A percentile compares a stretch with the other conserved stretches of the same genome.
Evolutionary conservation across 2,888 invertebrate genomes (phyloP).

Genomic region (Parnassius orleans): DNA sequence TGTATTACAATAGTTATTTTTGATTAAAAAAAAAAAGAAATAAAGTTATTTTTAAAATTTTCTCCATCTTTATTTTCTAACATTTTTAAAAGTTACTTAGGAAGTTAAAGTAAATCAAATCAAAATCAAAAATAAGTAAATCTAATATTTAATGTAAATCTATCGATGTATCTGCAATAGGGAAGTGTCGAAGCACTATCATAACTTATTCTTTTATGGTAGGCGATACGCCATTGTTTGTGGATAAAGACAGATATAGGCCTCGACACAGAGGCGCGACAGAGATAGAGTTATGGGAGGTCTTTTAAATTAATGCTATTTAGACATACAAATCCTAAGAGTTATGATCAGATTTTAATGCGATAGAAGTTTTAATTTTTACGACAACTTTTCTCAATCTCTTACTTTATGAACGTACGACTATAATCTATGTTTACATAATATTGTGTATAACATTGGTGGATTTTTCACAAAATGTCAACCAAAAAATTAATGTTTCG

Average conservation of each 20-base stretch:
- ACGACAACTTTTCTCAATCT: slow-evolving; percentile 12
- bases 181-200: slow-evolving; percentile 49
- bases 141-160: slow-evolving; percentile 28
- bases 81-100: too few species aligned
- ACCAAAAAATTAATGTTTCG: too few species aligned
- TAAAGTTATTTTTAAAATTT: too few species aligned
- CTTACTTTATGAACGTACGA: slow-evolving; percentile 5
- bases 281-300: slow-evolving; percentile 42
- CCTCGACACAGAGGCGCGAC: slow-evolving; percentile 37
- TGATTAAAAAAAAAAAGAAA: too few species aligned
- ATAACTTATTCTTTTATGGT: slow-evolving; percentile 62
- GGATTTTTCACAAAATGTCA: too few species aligned
- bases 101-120: too few species aligned
- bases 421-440: too few species aligned
- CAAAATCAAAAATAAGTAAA: slow-evolving; percentile 29
- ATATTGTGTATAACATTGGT: too few species aligned
- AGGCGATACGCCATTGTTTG: slow-evolving; percentile 76
- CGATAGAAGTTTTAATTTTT: slow-evolving; percentile 17
- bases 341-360: slow-evolving; percentile 21
- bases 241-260: slow-evolving; percentile 60
- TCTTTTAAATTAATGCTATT: slow-evolving; percentile 28
- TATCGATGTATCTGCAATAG: slow-evolving; percentile 53
- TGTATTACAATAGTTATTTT: too few species aligned
- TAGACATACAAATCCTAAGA: slow-evolving; percentile 26
- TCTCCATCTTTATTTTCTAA: too few species aligned